phyloP scores from a whole-genome alignment of 2,797 vertebrate genomes.

The Xerus rutilus region DNA sequence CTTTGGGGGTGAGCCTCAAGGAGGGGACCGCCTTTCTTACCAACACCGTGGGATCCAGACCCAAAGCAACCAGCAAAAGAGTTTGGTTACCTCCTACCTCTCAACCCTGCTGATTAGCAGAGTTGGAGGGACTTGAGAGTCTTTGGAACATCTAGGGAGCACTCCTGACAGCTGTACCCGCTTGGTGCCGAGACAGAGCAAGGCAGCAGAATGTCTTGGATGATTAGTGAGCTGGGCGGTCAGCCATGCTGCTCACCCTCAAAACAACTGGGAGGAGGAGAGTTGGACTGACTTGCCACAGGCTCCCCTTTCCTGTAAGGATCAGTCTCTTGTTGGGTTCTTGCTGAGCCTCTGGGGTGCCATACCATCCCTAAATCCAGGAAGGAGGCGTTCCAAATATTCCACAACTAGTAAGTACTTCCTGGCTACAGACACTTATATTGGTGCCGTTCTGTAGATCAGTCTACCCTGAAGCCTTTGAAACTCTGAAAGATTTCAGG shows the following conservation, averaged over 20 bases:
- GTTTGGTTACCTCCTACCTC: background rate
- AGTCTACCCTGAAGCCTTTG: background rate
- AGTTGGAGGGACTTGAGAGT: background rate
- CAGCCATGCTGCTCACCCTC: background rate
- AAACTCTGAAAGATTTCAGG: background rate
- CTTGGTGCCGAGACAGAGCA: background rate
- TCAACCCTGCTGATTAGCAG: background rate
- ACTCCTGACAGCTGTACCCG: background rate
- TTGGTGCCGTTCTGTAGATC: background rate
- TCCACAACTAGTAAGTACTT: no score
- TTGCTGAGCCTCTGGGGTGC: background rate
- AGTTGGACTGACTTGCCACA: rapidly evolving
- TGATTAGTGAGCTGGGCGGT: background rate
- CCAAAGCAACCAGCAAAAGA: background rate
- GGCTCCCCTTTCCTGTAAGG: background rate
- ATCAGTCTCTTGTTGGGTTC: background rate
- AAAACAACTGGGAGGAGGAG: background rate
- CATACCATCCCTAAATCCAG: background rate
- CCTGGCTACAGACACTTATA: background rate
- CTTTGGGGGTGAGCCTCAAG: background rate
- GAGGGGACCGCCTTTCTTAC: background rate
- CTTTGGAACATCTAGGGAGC: background rate
- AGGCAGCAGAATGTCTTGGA: background rate
- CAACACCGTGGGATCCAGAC: background rate
- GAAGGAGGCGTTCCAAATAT: background rate